Percentiles rank a stretch among this genome's conserved stretches.
phyloP scores from a whole-genome alignment of 2,113 vertebrate genomes.

The Microtus ochrogaster region DNA sequence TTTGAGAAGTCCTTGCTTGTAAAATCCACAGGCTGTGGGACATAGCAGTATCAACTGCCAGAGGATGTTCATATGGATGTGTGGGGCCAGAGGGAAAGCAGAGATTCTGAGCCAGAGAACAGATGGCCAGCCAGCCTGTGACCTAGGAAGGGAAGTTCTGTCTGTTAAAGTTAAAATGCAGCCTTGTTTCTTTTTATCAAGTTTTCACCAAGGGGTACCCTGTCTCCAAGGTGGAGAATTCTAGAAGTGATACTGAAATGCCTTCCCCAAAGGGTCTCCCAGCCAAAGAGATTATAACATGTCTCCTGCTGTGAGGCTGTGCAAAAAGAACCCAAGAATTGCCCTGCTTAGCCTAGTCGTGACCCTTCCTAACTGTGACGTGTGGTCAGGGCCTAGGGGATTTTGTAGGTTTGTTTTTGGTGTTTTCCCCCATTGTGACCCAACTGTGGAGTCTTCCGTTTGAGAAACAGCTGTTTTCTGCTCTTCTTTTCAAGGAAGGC shows the following conservation, averaged over 20 bases:
- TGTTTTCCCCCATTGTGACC: conserved; percentile 44
- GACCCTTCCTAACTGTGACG: background rate
- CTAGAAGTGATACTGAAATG: background rate
- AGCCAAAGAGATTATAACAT: background rate
- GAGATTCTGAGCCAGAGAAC: conserved; percentile 54
- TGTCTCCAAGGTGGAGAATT: background rate
- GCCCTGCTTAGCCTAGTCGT: background rate
- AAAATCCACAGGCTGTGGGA: conserved; percentile 48
- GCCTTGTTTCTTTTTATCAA: background rate
- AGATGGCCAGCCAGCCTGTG: background rate
- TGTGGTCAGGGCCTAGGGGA: background rate
- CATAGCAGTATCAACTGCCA: background rate
- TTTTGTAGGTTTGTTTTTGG: conserved; percentile 54
- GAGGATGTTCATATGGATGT: conserved; percentile 49
- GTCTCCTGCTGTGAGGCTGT: background rate
- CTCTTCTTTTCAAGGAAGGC: conserved; percentile 19
- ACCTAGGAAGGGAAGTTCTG: conserved; percentile 43
- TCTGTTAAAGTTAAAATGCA: background rate
- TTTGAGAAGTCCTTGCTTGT: conserved; percentile 50
- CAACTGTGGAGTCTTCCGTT: conserved; percentile 7
- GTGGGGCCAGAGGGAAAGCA: conserved; percentile 51
- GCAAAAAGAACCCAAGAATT: background rate
- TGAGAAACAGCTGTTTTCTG: conserved; percentile 60
- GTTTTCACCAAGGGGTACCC: background rate
- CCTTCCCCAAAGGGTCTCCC: background rate